Evolutionary conservation across 2,888 invertebrate species (phyloP), one percentile per base, ranked within the genome.

Genomic region (Amaurobius ferox): DNA sequence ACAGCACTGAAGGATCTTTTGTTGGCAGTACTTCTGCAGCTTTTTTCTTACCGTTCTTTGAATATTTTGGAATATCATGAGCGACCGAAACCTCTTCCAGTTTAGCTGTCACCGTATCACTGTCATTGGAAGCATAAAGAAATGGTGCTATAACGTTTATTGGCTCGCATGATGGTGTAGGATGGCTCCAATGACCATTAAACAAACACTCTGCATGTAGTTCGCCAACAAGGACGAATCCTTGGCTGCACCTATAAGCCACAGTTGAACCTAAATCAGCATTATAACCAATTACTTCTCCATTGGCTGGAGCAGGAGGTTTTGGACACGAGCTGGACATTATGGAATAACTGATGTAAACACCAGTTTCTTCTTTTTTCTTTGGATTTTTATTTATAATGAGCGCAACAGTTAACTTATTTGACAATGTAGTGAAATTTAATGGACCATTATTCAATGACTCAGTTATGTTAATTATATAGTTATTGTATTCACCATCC

Each of bases 161-260:
- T 19, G 48, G 66, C 28, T 83, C 74, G 62, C 88, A 88, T 28
- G 64, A 48, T 29, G 88, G 88, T 7, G 62, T 72, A 11, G 85
- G 79, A 39, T 79, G 70, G 30, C 85, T 85, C 88, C 88, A 88
- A 16, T 71, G 71, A 2, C 88, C 86, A 32, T 79, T 79, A 19
- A 74, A 79, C 30, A 79, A 32, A 40, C 88, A 88, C 32, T 88
- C 81, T n/a, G 85, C 79, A 39, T 67, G 39, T 16, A 40, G 19
- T 40, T 77, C 77, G 13, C 88, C 88, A 2, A 79, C 62, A 6
- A 86, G 72, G 7, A 76, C 68, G 30, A 44, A 88, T 16, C 86
- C 88, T 26, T 35, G 44, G 7, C 71, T 35, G 32, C 88, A 88
- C 9, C 72, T 61, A 61, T 70, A 88, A 16, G 80, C 61, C 26